Evolutionary conservation across 2,888 invertebrate genomes (phyloP), one percentile per base, ranked within the genome.

Genomic region (Blastobasis adustella): DNA sequence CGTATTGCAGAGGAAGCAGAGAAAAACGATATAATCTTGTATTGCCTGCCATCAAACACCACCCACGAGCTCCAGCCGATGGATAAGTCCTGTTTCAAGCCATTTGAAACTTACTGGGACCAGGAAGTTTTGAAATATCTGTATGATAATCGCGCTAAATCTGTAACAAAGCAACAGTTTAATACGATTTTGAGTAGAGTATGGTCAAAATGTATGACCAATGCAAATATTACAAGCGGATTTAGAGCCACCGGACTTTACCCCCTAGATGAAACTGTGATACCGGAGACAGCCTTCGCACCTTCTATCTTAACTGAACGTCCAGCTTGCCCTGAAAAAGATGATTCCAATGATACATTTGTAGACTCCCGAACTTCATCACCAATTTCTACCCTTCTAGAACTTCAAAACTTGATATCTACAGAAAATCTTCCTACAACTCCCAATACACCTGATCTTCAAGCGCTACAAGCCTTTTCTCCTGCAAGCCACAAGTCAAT

Each of bases 61-160:
- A 55, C 58, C 4, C 56, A 58, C 37, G 58, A 57, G 38, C 46
- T 58, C 7, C 58, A 59, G 40, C 59, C 59, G 10, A 37, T 59
- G n/a, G 57, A 59, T 45, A 59, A 59, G 49, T 47, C 10, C 23
- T 46, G 36, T 46, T 46, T 46, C 46, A 46, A 46, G 46, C 44
- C 37, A 49, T 49, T 43, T 36, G 37, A 49, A 44, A 49, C 49
- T 46, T 46, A 36, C 37, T 46, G 46, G 46, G 46, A 46, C 10
- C 46, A 46, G 36, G 46, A 46, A 46, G 46, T 37, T 9, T 46
- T 46, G 46, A 6, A 46, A 46, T 46, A 36, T 37, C 46, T 46
- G 46, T 46, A 46, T 45, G 45, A 45, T 8, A 45, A 45, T 45
- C 45, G 45, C 45, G 45, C 45, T 6, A 46, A 46, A 46, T 46